Evolutionary conservation across 2,888 invertebrate species (phyloP).

Genomic region (Ferrisia virgata): DNA sequence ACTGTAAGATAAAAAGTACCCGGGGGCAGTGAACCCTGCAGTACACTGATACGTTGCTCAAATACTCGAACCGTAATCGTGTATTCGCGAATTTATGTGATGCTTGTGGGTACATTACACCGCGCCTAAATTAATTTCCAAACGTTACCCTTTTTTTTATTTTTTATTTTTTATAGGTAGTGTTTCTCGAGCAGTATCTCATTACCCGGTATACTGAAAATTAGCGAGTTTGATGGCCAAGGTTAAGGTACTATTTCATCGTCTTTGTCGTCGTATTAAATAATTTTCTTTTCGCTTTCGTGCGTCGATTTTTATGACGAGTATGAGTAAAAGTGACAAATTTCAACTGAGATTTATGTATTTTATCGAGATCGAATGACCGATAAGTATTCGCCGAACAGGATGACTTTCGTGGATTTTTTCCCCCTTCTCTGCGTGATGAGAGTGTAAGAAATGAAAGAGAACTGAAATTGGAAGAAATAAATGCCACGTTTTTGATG

Average conservation of each 20-base stretch:
- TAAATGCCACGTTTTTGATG: no score
- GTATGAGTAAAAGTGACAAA: background rate
- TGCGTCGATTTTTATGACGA: background rate
- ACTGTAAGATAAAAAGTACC: background rate
- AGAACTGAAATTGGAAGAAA: no score
- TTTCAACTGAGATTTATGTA: background rate
- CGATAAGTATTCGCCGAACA: no score
- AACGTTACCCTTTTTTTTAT: background rate
- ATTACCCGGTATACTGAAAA: background rate
- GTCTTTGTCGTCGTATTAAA: background rate
- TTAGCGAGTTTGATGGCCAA: background rate
- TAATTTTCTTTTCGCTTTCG: background rate
- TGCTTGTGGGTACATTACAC: background rate
- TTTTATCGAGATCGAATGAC: background rate
- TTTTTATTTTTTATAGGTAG: no score
- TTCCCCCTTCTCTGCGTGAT: background rate
- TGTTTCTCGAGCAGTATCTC: background rate
- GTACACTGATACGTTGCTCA: background rate
- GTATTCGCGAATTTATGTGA: background rate
- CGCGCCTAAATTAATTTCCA: background rate
- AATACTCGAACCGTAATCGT: background rate
- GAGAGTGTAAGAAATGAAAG: background rate
- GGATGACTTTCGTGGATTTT: no score
- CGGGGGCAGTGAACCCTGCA: background rate
- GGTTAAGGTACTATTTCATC: background rate